These are phyloP conservation scores for Elephas maximus DNA, from an alignment of 2,113 vertebrate genomes.

Conservation along the genomic window DNA sequence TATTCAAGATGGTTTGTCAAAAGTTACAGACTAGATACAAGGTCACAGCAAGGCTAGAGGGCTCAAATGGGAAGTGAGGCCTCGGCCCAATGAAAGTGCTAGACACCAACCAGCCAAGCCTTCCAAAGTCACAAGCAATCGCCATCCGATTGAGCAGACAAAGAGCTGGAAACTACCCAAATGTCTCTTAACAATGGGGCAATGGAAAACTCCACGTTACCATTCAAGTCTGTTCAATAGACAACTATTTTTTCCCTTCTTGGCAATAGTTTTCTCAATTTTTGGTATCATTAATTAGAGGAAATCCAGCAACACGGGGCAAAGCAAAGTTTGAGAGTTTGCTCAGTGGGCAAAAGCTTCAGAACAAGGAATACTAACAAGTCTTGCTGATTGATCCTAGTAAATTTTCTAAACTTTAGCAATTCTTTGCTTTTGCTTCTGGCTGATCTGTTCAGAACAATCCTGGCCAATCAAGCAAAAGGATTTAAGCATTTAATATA, in stretches of 20 bases:
- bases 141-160: neutral
- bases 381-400: neutral
- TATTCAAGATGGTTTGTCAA: neutral
- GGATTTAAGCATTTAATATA: neutral
- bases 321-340: neutral
- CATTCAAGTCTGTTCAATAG: neutral
- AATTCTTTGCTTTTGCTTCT: neutral
- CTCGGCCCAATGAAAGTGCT: neutral
- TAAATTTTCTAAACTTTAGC: neutral
- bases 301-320: neutral
- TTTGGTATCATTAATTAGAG: neutral
- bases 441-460: conserved; percentile 43
- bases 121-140: neutral
- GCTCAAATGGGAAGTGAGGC: neutral
- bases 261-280: neutral
- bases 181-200: too few relatives aligned
- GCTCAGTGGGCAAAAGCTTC: neutral
- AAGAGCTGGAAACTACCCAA: neutral
- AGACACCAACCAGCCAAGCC: neutral
- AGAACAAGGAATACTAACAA: neutral
- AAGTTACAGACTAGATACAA: neutral
- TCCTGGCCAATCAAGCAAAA: conserved; percentile 10
- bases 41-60: neutral
- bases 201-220: neutral
- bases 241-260: conserved; percentile 16